Percentiles rank a stretch among this genome's conserved stretches.
phyloP scores from a whole-genome alignment of 2,797 vertebrate species.

The Trachops cirrhosus region DNA sequence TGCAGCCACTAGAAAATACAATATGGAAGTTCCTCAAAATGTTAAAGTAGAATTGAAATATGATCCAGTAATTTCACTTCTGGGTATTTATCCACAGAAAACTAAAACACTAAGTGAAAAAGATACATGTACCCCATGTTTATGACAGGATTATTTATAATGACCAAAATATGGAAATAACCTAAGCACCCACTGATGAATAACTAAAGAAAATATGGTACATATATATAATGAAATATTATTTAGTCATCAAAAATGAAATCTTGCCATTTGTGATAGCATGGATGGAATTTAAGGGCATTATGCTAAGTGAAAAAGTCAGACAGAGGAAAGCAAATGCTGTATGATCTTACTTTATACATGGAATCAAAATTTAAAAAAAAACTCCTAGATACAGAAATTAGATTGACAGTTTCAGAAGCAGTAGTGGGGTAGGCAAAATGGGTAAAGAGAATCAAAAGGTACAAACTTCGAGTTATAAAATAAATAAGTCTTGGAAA shows the following conservation, averaged over 20 bases:
- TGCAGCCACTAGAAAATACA: background rate
- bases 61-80: background rate
- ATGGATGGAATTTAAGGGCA: background rate
- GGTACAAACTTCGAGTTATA: background rate
- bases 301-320: background rate
- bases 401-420: background rate
- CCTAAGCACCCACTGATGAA: background rate
- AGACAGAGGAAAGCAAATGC: background rate
- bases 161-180: background rate
- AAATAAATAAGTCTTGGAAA: background rate
- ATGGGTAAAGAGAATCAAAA: background rate
- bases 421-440: background rate
- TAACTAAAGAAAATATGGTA: background rate
- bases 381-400: background rate
- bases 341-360: background rate
- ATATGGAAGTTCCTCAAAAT: background rate
- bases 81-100: background rate
- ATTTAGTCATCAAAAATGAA: background rate
- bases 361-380: background rate
- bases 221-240: background rate
- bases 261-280: background rate
- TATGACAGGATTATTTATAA: background rate
- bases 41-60: background rate
- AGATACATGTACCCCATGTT: background rate
- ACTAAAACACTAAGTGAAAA: background rate